These are phyloP conservation scores for Aleiodes leptofemur DNA, from an alignment of 2,888 invertebrate species.

Conservation along the genomic window DNA sequence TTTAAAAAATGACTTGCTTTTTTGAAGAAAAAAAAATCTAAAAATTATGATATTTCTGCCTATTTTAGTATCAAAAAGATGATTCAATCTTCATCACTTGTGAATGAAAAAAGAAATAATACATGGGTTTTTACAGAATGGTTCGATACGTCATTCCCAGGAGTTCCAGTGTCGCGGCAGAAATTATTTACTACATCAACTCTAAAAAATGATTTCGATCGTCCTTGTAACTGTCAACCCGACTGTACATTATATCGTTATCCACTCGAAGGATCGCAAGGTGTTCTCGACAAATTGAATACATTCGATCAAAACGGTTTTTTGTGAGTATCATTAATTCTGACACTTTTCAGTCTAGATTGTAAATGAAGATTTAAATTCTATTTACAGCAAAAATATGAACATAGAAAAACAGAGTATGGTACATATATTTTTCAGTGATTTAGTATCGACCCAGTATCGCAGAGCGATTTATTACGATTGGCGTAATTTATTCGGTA, in stretches of 20 bases:
- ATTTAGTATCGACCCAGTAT: constrained; percentile 82
- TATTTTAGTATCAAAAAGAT: too few relatives aligned
- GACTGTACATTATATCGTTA: constrained; percentile 82
- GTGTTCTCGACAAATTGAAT: constrained; percentile 76
- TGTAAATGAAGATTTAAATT: constrained; percentile 18
- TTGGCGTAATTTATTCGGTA: constrained; percentile 84
- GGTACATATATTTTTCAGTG: constrained; percentile 82
- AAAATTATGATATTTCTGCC: constrained; percentile 8
- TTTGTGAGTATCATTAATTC: constrained; percentile 75
- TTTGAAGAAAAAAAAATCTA: constrained; percentile 5
- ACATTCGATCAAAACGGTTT: constrained; percentile 75
- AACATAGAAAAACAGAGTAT: constrained; percentile 78
- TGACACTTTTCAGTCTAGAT: neutral
- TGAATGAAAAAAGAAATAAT: neutral
- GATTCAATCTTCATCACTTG: too few relatives aligned
- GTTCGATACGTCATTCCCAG: constrained; percentile 74
- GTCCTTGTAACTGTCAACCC: constrained; percentile 78
- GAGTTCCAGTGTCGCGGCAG: constrained; percentile 60
- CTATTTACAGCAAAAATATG: constrained; percentile 74
- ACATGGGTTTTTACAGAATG: constrained; percentile 54
- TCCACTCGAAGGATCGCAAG: constrained; percentile 81
- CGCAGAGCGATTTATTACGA: constrained; percentile 82
- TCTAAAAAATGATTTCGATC: constrained; percentile 43
- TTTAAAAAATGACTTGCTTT: neutral
- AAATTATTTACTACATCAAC: constrained; percentile 41